Evolutionary conservation across 2,797 vertebrate species (phyloP).

Genomic region (Aplochiton taeniatus): DNA sequence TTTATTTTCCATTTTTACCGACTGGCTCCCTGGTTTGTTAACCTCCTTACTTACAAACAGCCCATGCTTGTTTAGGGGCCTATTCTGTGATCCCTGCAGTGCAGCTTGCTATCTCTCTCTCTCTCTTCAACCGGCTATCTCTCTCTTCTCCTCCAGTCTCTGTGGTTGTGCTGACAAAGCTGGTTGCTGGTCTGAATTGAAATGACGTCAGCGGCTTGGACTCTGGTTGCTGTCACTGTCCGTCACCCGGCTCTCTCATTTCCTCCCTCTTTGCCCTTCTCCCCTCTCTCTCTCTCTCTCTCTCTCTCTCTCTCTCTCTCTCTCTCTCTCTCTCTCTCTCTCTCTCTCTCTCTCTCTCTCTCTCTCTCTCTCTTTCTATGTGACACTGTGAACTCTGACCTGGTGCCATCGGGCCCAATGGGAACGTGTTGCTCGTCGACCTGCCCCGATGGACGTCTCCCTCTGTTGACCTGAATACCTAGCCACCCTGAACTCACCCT

Average conservation of each 20-base stretch:
- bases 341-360: background rate
- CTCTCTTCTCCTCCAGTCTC: constrained; percentile 8
- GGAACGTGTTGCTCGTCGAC: background rate
- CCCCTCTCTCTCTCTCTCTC: constrained; percentile 1
- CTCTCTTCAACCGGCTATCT: constrained; percentile 19
- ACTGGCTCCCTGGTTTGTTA: too few species aligned
- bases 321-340: constrained; percentile 16
- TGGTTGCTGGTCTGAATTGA: constrained; percentile 16
- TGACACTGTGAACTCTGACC: constrained; percentile 17
- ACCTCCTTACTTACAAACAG: too few species aligned
- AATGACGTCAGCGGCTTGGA: constrained; percentile 24
- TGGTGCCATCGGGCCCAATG: background rate
- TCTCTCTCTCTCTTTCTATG: constrained; percentile 4
- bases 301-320: constrained; percentile 4
- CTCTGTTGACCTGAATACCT: background rate
- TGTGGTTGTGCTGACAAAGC: background rate
- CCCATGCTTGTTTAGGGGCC: too few species aligned
- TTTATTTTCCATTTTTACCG: too few species aligned
- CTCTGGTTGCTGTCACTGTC: constrained; percentile 3
- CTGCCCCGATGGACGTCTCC: constrained; percentile 6
- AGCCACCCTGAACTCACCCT: too few species aligned
- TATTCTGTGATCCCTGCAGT: background rate
- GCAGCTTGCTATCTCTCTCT: background rate
- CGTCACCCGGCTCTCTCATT: constrained; percentile 1
- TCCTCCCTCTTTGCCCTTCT: background rate